phyloP scores from a whole-genome alignment of 2,797 vertebrate species.

The Taenioides sp. region DNA sequence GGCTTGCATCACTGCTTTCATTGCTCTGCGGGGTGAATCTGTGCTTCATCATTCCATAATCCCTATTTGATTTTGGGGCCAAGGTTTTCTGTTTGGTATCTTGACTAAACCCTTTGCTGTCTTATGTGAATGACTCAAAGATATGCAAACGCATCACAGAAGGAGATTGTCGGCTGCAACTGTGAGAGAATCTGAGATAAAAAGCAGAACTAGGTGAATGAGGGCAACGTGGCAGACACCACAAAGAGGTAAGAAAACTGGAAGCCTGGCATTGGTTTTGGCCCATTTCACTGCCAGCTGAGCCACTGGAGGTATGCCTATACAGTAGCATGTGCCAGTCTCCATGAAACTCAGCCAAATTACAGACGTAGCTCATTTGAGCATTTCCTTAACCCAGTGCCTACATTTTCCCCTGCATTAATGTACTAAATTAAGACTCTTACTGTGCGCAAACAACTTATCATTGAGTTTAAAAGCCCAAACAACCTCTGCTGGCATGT shows the following conservation, averaged over 20 bases:
- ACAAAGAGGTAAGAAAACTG: slow-evolving; percentile 20
- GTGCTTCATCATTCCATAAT: slow-evolving; percentile 16
- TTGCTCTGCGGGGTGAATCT: slow-evolving; percentile 6
- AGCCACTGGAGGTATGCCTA: slow-evolving; percentile 34
- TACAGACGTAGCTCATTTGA: slow-evolving; percentile 33
- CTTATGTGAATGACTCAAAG: slow-evolving; percentile 31
- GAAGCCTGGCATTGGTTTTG: slow-evolving; percentile 38
- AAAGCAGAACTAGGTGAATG: slow-evolving; percentile 23
- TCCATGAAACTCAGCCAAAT: slow-evolving; percentile 44
- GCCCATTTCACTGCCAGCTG: slow-evolving; percentile 45
- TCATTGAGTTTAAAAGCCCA: background rate
- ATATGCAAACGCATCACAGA: background rate
- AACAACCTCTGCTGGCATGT: slow-evolving; percentile 3
- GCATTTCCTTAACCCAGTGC: slow-evolving; percentile 11
- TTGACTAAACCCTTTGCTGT: slow-evolving; percentile 17
- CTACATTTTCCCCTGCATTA: slow-evolving; percentile 8
- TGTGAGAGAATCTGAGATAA: slow-evolving; percentile 13
- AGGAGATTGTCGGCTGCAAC: background rate
- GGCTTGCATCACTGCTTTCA: slow-evolving; percentile 10
- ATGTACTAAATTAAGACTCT: background rate
- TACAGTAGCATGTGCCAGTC: slow-evolving; percentile 30
- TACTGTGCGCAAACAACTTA: background rate
- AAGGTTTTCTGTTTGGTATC: slow-evolving; percentile 21
- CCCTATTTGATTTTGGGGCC: background rate
- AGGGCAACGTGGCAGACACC: slow-evolving; percentile 31